Conservation (phyloP, 2,888 invertebrate genomes). For the Anoplius nigerrimus region DNA sequence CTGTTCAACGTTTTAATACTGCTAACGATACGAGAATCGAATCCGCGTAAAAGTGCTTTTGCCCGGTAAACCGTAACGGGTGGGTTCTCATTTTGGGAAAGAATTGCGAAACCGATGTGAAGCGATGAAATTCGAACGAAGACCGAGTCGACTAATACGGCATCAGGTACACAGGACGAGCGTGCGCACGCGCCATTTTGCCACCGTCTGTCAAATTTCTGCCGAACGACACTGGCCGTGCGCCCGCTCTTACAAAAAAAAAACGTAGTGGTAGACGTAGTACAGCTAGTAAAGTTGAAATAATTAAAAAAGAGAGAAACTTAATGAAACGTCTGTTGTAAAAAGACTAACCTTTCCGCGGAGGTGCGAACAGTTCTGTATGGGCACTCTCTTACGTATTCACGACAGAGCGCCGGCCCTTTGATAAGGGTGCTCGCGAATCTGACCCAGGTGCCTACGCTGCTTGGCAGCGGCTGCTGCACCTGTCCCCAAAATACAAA, state of each 20-base stretch:
- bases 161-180: slow-evolving; percentile 68
- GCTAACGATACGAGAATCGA: too few relatives aligned
- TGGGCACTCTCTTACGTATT: slow-evolving; percentile 68
- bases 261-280: slow-evolving; percentile 2
- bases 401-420: slow-evolving; percentile 91
- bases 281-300: slow-evolving; percentile 13
- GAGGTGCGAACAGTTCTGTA: slow-evolving; percentile 64
- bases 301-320: slow-evolving; percentile 33
- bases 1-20: too few relatives aligned
- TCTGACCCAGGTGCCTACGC: slow-evolving; percentile 89
- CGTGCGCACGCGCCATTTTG: slow-evolving; percentile 35
- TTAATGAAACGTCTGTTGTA: slow-evolving; percentile 63
- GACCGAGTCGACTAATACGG: slow-evolving; percentile 58
- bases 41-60: too few relatives aligned
- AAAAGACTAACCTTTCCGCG: slow-evolving; percentile 75
- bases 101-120: too few relatives aligned
- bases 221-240: slow-evolving; percentile 18
- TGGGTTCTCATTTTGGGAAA: too few relatives aligned
- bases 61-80: too few relatives aligned
- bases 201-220: slow-evolving; percentile 13
- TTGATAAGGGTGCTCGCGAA: slow-evolving; percentile 98
- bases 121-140: slow-evolving; percentile 36
- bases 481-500: slow-evolving; percentile 82
- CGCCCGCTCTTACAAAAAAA: slow-evolving; percentile 18
- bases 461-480: slow-evolving; percentile 89